Conservation (phyloP, 2,888 invertebrate genomes). For the Sinhomidia bicolor region DNA sequence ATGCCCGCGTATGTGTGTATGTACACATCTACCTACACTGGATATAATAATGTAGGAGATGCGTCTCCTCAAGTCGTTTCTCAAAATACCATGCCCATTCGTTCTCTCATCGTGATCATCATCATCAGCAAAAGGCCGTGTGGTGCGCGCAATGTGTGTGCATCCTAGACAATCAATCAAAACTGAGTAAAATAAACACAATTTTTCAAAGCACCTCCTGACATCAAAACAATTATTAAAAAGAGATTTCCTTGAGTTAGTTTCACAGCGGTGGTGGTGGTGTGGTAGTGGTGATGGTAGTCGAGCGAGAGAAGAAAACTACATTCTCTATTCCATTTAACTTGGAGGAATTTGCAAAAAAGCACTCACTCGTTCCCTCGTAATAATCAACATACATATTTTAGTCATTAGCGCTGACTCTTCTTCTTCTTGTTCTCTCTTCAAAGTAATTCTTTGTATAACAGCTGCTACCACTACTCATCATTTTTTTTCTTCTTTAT, state of each 20-base stretch:
- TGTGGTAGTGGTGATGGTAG: background rate
- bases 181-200: conserved; percentile 44
- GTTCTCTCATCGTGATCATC: background rate
- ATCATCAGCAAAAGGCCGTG: background rate
- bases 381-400: conserved; percentile 14
- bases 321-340: background rate
- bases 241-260: conserved; percentile 51
- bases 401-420: conserved; percentile 38
- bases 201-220: conserved; percentile 52
- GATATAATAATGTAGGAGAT: conserved; percentile 32
- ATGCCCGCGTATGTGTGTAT: background rate
- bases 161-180: conserved; percentile 46
- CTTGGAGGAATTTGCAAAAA: conserved; percentile 28
- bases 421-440: background rate
- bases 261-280: conserved; percentile 8
- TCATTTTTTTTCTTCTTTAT: no score
- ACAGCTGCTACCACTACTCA: conserved; percentile 35
- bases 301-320: conserved; percentile 11
- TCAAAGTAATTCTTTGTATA: background rate
- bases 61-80: conserved; percentile 11
- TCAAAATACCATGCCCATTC: conserved; percentile 27
- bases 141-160: conserved; percentile 35
- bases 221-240: conserved; percentile 54
- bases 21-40: no score
- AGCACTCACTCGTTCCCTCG: conserved; percentile 14